These are phyloP conservation scores for Agapornis canus DNA, from an alignment of 2,797 vertebrate genomes.

Conservation along the genomic window DNA sequence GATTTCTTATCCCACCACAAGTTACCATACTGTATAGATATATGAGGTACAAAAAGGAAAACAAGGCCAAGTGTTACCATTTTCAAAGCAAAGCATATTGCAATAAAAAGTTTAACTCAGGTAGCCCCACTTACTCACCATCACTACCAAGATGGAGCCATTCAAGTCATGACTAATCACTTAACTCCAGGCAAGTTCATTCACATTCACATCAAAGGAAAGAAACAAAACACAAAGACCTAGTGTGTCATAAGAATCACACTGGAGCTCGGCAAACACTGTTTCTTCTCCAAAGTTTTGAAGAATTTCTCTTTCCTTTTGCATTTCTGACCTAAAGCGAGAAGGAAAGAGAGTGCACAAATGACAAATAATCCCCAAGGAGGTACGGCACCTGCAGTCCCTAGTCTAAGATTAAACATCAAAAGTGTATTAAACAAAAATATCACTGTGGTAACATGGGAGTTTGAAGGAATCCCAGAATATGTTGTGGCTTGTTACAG, in stretches of 20 bases:
- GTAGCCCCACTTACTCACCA: background rate
- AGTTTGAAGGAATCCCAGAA: conserved; percentile 1
- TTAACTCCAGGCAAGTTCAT: conserved; percentile 35
- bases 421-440: background rate
- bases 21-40: background rate
- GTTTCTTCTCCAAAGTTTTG: background rate
- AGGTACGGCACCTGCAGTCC: background rate
- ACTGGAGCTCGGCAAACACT: background rate
- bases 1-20: background rate
- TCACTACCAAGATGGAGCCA: background rate
- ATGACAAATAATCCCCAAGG: background rate
- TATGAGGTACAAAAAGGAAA: background rate
- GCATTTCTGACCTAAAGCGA: background rate
- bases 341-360: background rate
- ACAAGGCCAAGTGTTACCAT: background rate
- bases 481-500: conserved; percentile 23
- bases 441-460: background rate
- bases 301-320: background rate
- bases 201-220: conserved; percentile 52
- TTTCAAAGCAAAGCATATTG: background rate
- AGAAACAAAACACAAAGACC: background rate
- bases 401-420: background rate
- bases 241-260: background rate
- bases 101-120: background rate
- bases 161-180: conserved; percentile 32